Conservation (phyloP, 2,113 vertebrate genomes). For the Proteles cristata region DNA sequence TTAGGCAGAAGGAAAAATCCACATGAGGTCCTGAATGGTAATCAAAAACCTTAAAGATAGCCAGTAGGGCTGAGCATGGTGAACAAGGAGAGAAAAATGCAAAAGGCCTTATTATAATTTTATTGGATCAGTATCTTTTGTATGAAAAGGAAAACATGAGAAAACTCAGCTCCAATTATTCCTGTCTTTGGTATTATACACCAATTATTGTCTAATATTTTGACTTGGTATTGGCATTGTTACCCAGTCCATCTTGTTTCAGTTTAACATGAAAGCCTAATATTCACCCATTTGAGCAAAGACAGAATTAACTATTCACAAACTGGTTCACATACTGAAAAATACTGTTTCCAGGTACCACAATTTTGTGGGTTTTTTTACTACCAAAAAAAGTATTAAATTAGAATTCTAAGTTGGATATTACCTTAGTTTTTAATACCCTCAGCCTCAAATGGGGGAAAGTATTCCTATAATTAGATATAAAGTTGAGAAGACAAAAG, state of each 20-base stretch:
- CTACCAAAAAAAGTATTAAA: neutral
- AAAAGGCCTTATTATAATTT: neutral
- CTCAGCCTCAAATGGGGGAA: neutral
- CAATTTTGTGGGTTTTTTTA: neutral
- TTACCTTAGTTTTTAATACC: neutral
- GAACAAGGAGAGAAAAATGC: neutral
- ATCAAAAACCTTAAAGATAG: neutral
- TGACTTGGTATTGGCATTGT: neutral
- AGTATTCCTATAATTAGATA: neutral
- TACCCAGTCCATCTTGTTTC: neutral
- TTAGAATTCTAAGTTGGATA: slow-evolving; percentile 7
- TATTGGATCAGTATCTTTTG: neutral
- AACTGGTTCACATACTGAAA: slow-evolving; percentile 39
- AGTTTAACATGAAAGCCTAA: neutral
- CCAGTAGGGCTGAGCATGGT: too few relatives aligned
- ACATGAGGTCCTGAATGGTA: neutral
- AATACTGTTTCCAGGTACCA: slow-evolving; percentile 7
- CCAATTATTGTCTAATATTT: neutral
- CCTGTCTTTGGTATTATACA: neutral
- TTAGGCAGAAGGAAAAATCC: neutral
- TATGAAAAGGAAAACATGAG: neutral
- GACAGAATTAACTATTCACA: neutral
- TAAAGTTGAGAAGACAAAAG: slow-evolving; percentile 13
- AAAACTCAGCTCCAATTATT: neutral
- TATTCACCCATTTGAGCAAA: neutral